Conservation (phyloP, 1,140 invertebrate species). For the Oscheius sp. region DNA sequence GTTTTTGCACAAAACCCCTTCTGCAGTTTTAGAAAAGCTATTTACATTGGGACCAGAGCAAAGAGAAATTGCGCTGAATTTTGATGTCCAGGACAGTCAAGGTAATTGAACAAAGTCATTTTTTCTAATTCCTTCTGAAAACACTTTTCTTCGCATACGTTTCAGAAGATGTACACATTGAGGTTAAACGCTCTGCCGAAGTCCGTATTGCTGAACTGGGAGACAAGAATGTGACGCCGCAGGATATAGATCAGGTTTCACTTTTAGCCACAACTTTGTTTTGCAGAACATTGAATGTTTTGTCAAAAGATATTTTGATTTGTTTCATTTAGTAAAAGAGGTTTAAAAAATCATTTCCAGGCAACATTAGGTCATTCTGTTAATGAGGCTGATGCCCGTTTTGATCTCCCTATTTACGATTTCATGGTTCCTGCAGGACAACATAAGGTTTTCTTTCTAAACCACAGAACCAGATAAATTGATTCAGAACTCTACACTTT, state of each 20-base stretch:
- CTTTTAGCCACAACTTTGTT: no score
- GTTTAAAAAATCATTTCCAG: not conserved
- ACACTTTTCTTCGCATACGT: no score
- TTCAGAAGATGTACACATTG: not conserved
- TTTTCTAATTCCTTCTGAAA: no score
- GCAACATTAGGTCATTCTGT: not conserved
- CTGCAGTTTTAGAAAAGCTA: not conserved
- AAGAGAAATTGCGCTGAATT: not conserved
- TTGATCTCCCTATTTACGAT: conserved; percentile 18
- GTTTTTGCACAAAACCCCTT: not conserved
- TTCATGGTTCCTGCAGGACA: conserved; percentile 31
- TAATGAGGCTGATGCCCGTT: not conserved
- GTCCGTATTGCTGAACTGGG: not conserved
- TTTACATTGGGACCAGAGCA: not conserved
- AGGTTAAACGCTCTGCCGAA: not conserved
- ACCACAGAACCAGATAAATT: not conserved
- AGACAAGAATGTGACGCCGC: not conserved
- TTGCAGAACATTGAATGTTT: no score
- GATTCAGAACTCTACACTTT: conserved; percentile 20
- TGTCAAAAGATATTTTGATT: no score
- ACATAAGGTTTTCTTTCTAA: not conserved
- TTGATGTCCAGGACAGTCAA: conserved; percentile 1
- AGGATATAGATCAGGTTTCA: no score
- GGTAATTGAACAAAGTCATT: no score
- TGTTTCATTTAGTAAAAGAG: no score